Percentiles rank a stretch among this genome's conserved stretches.
Conservation (phyloP, 2,113 vertebrate genomes). For the Oenanthe oenanthe region DNA sequence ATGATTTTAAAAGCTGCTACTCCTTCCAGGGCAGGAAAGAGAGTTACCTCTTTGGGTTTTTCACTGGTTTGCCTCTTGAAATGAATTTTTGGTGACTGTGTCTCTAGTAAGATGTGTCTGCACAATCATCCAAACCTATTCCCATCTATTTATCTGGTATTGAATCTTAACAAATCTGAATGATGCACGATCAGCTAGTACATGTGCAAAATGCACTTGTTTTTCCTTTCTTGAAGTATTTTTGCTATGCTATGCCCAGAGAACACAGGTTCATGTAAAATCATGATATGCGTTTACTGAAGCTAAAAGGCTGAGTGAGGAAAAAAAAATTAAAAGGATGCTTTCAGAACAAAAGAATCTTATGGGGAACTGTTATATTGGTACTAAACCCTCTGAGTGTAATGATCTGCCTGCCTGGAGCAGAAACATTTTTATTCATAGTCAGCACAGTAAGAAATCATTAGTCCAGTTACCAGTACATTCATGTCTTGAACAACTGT, state of each 20-base stretch:
- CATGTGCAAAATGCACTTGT: neutral
- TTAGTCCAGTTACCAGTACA: neutral
- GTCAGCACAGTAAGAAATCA: neutral
- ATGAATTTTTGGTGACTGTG: neutral
- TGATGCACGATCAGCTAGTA: neutral
- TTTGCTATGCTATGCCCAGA: neutral
- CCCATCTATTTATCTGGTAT: neutral
- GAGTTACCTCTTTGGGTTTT: neutral
- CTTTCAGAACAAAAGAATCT: constrained; percentile 3
- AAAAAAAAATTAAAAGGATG: neutral
- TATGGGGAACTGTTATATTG: neutral
- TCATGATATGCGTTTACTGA: neutral
- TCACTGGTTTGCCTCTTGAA: neutral
- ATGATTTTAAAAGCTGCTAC: constrained; percentile 25
- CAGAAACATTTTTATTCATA: constrained; percentile 16
- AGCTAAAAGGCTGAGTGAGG: neutral
- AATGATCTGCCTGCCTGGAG: neutral
- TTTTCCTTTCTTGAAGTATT: neutral
- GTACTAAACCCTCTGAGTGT: neutral
- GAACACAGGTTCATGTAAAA: neutral
- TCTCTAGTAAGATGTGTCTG: neutral
- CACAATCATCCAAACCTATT: neutral
- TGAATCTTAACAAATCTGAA: neutral
- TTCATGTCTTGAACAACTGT: neutral
- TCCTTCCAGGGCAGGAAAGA: constrained; percentile 6